Evolutionary conservation across 2,113 vertebrate genomes (phyloP).

Genomic region (Pogona vitticeps): DNA sequence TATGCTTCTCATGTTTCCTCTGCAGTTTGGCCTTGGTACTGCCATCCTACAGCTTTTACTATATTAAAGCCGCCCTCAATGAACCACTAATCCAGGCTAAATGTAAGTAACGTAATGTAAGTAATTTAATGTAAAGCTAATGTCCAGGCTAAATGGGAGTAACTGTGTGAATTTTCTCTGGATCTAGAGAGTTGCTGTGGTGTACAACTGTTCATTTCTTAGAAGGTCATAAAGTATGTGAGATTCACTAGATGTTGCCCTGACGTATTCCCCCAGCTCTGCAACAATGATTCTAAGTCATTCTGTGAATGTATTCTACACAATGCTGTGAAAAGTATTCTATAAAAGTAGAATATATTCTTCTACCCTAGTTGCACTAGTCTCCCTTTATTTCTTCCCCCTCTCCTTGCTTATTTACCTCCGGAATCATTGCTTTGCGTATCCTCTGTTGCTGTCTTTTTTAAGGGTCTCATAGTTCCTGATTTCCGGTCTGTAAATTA

Average conservation of each 20-base stretch:
- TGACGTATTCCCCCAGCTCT: constrained; percentile 60
- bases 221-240: constrained; percentile 64
- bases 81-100: constrained; percentile 88
- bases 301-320: constrained; percentile 60
- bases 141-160: constrained; percentile 94
- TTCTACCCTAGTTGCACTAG: constrained; percentile 64
- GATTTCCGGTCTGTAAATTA: constrained; percentile 28
- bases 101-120: constrained; percentile 91
- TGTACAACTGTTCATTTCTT: constrained; percentile 11
- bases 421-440: constrained; percentile 80
- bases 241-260: constrained; percentile 61
- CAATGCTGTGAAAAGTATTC: constrained; percentile 78
- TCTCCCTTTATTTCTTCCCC: constrained; percentile 36
- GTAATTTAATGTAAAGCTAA: too few species aligned
- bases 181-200: constrained; percentile 39
- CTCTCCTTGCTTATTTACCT: constrained; percentile 69
- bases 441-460: constrained; percentile 77
- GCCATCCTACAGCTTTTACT: constrained; percentile 97
- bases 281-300: constrained; percentile 81
- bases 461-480: constrained; percentile 70
- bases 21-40: constrained; percentile 94
- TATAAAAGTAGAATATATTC: constrained; percentile 80
- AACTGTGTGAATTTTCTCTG: constrained; percentile 55
- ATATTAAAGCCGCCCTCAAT: constrained; percentile 94
- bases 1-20: constrained; percentile 73